Conservation (phyloP, 2,888 invertebrate genomes). For the Elgonia sp. region DNA sequence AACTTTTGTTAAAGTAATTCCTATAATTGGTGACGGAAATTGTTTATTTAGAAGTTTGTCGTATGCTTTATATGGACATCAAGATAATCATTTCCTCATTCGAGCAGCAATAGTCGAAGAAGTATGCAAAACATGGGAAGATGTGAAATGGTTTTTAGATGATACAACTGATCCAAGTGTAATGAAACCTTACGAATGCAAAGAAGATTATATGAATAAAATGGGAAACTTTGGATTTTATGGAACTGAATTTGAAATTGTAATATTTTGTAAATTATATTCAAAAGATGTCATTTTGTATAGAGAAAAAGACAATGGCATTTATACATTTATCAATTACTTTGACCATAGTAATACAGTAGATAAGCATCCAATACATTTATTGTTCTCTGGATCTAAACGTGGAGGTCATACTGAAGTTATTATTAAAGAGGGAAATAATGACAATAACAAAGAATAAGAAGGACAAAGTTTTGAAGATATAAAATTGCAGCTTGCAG, state of each 20-base stretch:
- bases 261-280: background rate
- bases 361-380: background rate
- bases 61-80: background rate
- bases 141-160: background rate
- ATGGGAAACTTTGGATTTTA: background rate
- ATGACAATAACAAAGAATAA: too few relatives aligned
- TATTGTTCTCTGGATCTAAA: background rate
- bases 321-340: background rate
- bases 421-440: too few relatives aligned
- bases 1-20: background rate
- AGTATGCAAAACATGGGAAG: background rate
- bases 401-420: conserved; percentile 11
- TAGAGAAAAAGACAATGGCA: background rate
- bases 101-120: background rate
- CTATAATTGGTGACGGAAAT: conserved; percentile 23
- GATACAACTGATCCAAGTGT: background rate
- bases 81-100: conserved; percentile 1
- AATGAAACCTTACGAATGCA: background rate
- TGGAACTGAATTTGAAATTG: conserved; percentile 17
- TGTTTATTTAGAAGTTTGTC: conserved; percentile 34
- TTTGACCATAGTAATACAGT: background rate
- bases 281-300: background rate
- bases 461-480: conserved; percentile 2
- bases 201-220: background rate
- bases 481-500: too few relatives aligned